Conservation (phyloP, 2,888 invertebrate species). For the Abrostola tripartita region DNA sequence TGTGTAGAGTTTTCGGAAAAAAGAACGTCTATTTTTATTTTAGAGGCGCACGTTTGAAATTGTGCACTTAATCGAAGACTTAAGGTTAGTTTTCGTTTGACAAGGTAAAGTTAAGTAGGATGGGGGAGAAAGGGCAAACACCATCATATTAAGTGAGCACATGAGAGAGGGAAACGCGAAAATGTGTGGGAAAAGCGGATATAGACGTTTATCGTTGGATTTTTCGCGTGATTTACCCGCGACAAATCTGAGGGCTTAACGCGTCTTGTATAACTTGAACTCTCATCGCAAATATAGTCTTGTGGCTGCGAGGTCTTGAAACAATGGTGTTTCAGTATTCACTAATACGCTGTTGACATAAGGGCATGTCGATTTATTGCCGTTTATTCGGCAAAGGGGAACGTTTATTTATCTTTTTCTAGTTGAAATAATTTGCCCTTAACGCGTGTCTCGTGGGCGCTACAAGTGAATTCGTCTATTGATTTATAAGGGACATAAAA, state of each 20-base stretch:
- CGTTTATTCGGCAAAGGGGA: slow-evolving; percentile 81
- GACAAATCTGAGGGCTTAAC: slow-evolving; percentile 85
- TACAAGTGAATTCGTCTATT: slow-evolving; percentile 58
- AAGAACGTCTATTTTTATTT: slow-evolving; percentile 77
- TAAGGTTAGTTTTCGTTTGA: slow-evolving; percentile 57
- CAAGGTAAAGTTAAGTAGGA: slow-evolving; percentile 47
- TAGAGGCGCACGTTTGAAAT: slow-evolving; percentile 26
- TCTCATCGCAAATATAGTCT: slow-evolving; percentile 24
- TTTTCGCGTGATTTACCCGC: slow-evolving; percentile 86
- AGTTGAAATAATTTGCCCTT: slow-evolving; percentile 75
- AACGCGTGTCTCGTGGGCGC: slow-evolving; percentile 66
- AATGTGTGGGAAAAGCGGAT: slow-evolving; percentile 88
- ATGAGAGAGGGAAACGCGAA: slow-evolving; percentile 86
- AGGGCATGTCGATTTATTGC: slow-evolving; percentile 85
- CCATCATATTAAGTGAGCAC: slow-evolving; percentile 88
- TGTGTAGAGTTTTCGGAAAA: slow-evolving; percentile 65
- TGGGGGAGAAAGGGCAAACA: slow-evolving; percentile 86
- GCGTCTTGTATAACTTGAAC: slow-evolving; percentile 68
- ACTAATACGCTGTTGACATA: slow-evolving; percentile 85
- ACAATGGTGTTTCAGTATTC: slow-evolving; percentile 69
- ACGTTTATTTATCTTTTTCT: slow-evolving; percentile 82
- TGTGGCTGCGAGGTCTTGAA: slow-evolving; percentile 52
- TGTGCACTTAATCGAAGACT: rapidly evolving
- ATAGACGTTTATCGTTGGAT: slow-evolving; percentile 88
- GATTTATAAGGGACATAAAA: slow-evolving; percentile 36